Evolutionary conservation across 2,113 vertebrate species (phyloP).

Genomic region (Oryzias woworae): DNA sequence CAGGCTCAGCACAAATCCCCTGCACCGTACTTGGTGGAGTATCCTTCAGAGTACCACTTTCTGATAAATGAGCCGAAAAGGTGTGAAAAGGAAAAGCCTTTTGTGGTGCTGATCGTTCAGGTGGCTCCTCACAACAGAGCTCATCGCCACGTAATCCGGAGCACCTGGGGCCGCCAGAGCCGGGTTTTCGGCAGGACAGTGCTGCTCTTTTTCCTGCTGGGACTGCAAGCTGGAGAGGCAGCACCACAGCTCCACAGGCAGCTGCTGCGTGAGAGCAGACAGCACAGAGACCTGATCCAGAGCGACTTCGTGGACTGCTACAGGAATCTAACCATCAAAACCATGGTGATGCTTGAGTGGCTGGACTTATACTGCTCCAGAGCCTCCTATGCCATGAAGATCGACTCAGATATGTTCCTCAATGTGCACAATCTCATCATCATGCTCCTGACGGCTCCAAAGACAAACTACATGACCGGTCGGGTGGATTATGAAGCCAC

Average conservation of each 20-base stretch:
- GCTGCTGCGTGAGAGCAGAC: conserved; percentile 67
- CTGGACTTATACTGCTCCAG: conserved; percentile 69
- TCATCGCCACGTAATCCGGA: conserved; percentile 54
- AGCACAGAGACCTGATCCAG: conserved; percentile 77
- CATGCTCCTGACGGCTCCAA: conserved; percentile 18
- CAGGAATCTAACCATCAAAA: conserved; percentile 83
- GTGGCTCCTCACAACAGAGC: conserved; percentile 60
- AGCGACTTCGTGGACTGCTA: conserved; percentile 83
- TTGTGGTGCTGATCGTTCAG: conserved; percentile 75
- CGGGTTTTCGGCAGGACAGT: conserved; percentile 47
- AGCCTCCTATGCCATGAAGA: conserved; percentile 76
- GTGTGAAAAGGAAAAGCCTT: conserved; percentile 55
- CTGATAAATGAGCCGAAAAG: conserved; percentile 62
- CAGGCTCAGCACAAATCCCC: conserved; percentile 17
- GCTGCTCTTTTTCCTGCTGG: conserved; percentile 70
- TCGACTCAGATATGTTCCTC: conserved; percentile 80
- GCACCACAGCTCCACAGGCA: not conserved
- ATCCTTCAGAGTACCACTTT: conserved; percentile 69
- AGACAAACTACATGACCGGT: conserved; percentile 46
- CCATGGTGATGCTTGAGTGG: conserved; percentile 85
- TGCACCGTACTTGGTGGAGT: conserved; percentile 58
- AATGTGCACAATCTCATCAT: conserved; percentile 64
- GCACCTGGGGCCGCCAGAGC: conserved; percentile 72
- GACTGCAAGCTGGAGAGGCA: conserved; percentile 12
- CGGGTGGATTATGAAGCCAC: fast-evolving